Conservation (phyloP, 2,113 vertebrate genomes). For the Erpornis zantholeuca region DNA sequence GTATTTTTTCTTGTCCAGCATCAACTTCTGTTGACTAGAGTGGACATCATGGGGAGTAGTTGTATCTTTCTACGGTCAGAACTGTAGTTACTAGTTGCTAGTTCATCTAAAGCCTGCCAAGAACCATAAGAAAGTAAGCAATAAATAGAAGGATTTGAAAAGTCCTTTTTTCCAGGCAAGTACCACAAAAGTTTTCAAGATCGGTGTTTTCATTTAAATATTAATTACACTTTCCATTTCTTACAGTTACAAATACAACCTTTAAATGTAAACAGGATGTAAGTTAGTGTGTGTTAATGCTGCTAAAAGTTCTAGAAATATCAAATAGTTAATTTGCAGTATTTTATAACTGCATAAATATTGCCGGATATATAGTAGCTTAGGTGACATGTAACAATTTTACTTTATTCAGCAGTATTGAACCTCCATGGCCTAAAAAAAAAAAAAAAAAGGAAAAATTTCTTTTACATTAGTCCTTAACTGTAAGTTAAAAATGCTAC, state of each 20-base stretch:
- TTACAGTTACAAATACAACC: neutral
- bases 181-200: neutral
- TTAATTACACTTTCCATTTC: neutral
- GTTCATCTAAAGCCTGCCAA: neutral
- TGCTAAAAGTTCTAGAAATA: neutral
- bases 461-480: neutral
- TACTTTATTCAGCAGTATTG: neutral
- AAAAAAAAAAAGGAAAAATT: neutral
- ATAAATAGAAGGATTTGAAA: neutral
- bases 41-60: neutral
- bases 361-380: neutral
- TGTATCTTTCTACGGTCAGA: neutral
- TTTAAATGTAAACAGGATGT: neutral
- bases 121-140: neutral
- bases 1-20: neutral
- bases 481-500: neutral
- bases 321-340: neutral
- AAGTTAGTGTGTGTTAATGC: neutral
- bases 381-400: neutral
- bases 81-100: neutral
- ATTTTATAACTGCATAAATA: neutral
- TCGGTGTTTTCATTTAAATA: neutral
- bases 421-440: neutral
- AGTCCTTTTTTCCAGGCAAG: neutral
- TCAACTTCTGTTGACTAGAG: neutral